Conservation (phyloP, 2,888 invertebrate species). For the Eilema griseolum region DNA sequence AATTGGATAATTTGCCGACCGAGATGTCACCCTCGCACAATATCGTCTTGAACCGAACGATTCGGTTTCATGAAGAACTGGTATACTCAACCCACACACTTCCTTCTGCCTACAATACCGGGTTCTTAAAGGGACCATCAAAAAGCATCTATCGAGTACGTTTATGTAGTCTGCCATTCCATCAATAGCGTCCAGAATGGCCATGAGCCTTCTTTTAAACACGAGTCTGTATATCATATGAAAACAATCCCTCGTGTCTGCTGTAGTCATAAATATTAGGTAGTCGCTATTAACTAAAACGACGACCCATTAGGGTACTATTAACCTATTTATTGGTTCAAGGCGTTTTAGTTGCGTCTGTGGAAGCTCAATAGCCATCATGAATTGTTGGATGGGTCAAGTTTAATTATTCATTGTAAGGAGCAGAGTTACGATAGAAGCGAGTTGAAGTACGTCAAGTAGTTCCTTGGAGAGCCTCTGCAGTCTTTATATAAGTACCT, state of each 20-base stretch:
- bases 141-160: not conserved
- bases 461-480: not conserved
- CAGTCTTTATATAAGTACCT: not conserved
- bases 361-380: not conserved
- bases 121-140: not conserved
- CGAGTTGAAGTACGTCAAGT: not conserved
- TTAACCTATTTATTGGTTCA: not conserved
- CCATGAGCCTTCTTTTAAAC: too few relatives aligned
- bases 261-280: not conserved
- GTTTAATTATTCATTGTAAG: not conserved
- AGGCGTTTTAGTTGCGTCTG: not conserved
- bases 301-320: not conserved
- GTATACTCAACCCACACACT: not conserved
- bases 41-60: too few relatives aligned
- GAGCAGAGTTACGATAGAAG: not conserved
- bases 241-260: not conserved
- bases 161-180: not conserved
- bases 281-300: not conserved
- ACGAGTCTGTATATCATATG: not conserved
- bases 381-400: slow-evolving; percentile 4
- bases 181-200: not conserved
- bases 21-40: too few relatives aligned
- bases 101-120: too few relatives aligned
- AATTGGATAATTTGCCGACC: too few relatives aligned
- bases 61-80: not conserved